Evolutionary conservation across 2,888 invertebrate genomes (phyloP), one percentile per base, ranked within the genome.

Genomic region (Cancer borealis): DNA sequence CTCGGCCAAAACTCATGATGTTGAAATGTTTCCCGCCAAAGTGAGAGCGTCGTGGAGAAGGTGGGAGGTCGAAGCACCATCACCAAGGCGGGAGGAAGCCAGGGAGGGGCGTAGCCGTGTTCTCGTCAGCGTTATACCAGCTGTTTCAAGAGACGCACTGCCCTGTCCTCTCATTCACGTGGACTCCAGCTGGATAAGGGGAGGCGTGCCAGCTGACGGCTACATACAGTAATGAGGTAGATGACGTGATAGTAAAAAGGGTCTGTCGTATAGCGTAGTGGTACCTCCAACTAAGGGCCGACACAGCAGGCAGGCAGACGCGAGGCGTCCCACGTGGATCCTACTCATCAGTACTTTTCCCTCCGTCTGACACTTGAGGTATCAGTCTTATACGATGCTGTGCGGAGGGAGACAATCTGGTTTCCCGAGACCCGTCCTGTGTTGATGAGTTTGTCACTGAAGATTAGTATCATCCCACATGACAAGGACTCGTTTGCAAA

Each of bases 211-310:
- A 91, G 60, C 54, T n/a, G 91, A 39, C 39, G 92, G 73, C 73
- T 92, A 30, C 45, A 84, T 39, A 92, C 46, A 46, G 47, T 26
- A 89, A 54, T 39, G 92, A 73, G 17, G 46, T 30, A 60, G 66
- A 46, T 46, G 92, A 73, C 8, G 26, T 30, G 47, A 46, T 90
- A 79, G 79, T 10, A 79, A 79, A 90, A 93, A 90, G 84, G 91
- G 91, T 93, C 90, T 90, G 46, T 79, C 79, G 10, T 79, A n/a
- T 46, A 46, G 45, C 46, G 79, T 79, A 14, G 79, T 79, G 79
- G 79, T 79, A 6, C 5, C 47, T 2, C 2, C 12, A 26, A 10
- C 26, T 8, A 30, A 30, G 79, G 79, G 10, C 10, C 79, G n/a
- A 3, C 79, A n/a, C 10, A 12, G 79, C 79, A 26, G 21, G 26